These are phyloP conservation scores for Melanotus villosus DNA, from an alignment of 2,888 invertebrate genomes.

Conservation along the genomic window DNA sequence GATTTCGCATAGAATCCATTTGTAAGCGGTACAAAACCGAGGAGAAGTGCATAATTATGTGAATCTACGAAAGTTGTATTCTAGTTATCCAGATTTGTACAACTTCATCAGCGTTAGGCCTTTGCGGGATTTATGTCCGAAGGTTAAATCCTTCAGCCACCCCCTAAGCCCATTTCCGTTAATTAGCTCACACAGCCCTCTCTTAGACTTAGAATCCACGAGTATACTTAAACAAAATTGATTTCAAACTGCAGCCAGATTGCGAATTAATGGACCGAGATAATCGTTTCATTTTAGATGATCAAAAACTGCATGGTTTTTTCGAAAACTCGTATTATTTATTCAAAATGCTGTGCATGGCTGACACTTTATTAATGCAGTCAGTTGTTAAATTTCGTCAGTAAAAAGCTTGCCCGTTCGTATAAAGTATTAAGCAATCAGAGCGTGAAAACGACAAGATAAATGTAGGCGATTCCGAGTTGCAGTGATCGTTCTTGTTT, in stretches of 20 bases:
- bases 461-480: conserved; percentile 30
- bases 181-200: conserved; percentile 15
- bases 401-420: conserved; percentile 28
- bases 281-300: not conserved
- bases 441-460: conserved; percentile 40
- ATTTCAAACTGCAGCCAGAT: conserved; percentile 18
- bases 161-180: conserved; percentile 26
- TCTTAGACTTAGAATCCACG: not conserved
- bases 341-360: conserved; percentile 3
- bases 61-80: conserved; percentile 21
- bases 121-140: conserved; percentile 21
- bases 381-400: conserved; percentile 24
- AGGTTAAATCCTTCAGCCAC: conserved; percentile 14
- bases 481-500: conserved; percentile 33
- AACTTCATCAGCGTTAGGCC: conserved; percentile 28
- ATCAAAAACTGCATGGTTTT: too few relatives aligned
- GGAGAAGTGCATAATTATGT: conserved; percentile 21
- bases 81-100: conserved; percentile 25
- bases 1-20: not conserved
- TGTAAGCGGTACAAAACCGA: conserved; percentile 1
- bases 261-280: not conserved
- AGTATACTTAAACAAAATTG: conserved; percentile 22
- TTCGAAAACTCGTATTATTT: conserved; percentile 12
- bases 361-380: conserved; percentile 35
- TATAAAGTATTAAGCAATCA: conserved; percentile 34